Evolutionary conservation across 2,888 invertebrate species (phyloP), one percentile per base, ranked within the genome.

Genomic region (Gandaritis pyraliata): DNA sequence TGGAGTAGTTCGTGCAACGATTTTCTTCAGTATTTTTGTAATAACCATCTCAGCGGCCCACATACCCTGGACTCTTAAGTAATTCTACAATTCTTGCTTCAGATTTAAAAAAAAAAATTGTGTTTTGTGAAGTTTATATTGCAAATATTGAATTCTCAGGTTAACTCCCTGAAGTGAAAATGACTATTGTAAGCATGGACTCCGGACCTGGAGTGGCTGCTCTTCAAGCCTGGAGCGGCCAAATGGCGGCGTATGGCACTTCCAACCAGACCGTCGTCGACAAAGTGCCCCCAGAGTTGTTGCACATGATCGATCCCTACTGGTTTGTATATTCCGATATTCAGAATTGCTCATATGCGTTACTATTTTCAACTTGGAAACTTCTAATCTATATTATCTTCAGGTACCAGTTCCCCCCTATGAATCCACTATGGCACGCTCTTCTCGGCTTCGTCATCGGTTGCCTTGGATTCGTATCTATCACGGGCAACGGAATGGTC

Each of bases 401-500:
- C 79, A 96, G 96, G 96, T 96, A 97, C 86, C 97, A 97, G 82
- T 97, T 95, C 78, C 96, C 97, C 63, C 97, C 97, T 15, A 94
- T 97, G 95, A 97, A 97, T 82, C 97, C 97, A 18, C 91, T 97
- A 55, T 97, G 97, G 97, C 96, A 97, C 82, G 96, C 95, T 69
- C 93, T 97, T 53, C 90, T 97, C 29, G 96, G 96, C 54, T 95
- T 96, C 78, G 94, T 95, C 63, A 97, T 98, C 82, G 95, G 95
- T 56, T 81, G 94, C 55, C 94, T 98, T 73, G 97, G 96, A 53
- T 86, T 94, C 74, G 81, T 96, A 70, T 95, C 96, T 39, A 86
- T 96, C 65, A 78, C 92, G 62, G 96, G 96, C 71, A 96, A 96
- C 77, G 95, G 95, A 73, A 95, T 94, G 93, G 95, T 96, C 63